Base-by-base conservation (phyloP, 2,888 invertebrate genomes). In the Athalia rosae region DNA sequence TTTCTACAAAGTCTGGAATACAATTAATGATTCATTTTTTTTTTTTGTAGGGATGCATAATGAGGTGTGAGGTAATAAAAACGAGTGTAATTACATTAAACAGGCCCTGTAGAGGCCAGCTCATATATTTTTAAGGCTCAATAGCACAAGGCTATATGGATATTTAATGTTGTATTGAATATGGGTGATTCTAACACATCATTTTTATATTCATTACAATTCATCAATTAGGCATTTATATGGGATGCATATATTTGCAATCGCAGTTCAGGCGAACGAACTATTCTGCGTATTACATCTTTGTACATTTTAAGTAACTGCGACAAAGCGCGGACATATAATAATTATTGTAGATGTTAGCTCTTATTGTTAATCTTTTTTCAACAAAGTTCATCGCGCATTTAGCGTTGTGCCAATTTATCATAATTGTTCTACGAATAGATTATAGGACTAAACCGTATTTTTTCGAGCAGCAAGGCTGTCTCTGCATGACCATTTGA, bases 51-150 rank as follows among this genome's bases (percentile, higher is more conserved):
- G 28, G 15, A 28, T 53, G 48, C 9, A 28, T 28, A 28, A 2
- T 28, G 28, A 50, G 5, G 61, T 45, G 48, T 43, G 41, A 41
- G 48, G 62, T 41, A 15, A 48, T 8, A 28, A 48, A 41, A 62
- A 61, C 41, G 48, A 71, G 15, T 62, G 74, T 74, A 67, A 76
- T 78, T 79, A 82, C 80, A 77, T 79, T 79, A 81, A 82, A 81
- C 80, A 81, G 77, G 82, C 81, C 82, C 79, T 82, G 79, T 79
- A 79, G 81, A 82, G 81, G 81, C 81, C 80, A 80, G 82, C 82
- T 81, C 81, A 79, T 82, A 80, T 82, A 82, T 82, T 82, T 78
- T 78, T 79, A 79, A 80, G 76, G 76, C 76, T 79, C 79, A 53
- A 76, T 63, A 66, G 79, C 79, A 28, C 62, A 62, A 74, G 62